Percentiles rank a stretch among this genome's conserved stretches.
Conservation (phyloP, 1,140 invertebrate genomes). For the Listronotus oregonensis region DNA sequence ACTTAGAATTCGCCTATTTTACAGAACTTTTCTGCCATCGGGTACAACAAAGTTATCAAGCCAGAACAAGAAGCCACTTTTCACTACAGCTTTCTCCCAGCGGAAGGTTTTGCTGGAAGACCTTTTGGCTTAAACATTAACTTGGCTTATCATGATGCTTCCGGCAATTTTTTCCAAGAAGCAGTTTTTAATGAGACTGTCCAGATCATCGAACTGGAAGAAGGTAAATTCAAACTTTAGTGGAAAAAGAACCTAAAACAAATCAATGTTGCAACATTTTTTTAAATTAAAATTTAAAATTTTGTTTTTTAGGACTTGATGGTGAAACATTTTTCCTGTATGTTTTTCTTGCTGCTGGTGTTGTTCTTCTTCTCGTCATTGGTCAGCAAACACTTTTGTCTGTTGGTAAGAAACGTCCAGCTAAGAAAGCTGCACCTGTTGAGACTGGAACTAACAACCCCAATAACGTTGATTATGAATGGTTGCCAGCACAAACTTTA, state of each 20-base stretch:
- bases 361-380: constrained; percentile 84
- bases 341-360: constrained; percentile 87
- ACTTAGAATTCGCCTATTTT: too few relatives aligned
- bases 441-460: constrained; percentile 86
- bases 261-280: not conserved
- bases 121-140: constrained; percentile 96
- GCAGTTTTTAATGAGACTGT: constrained; percentile 99
- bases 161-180: constrained; percentile 69
- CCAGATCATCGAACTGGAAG: constrained; percentile 93
- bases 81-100: constrained; percentile 92
- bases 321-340: constrained; percentile 99
- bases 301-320: constrained; percentile 71
- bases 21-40: constrained; percentile 83
- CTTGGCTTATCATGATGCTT: constrained; percentile 87
- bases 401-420: constrained; percentile 67
- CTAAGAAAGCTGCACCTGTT: constrained; percentile 65
- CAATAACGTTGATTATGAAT: constrained; percentile 96
- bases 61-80: constrained; percentile 93
- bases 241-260: not conserved
- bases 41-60: constrained; percentile 85
- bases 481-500: constrained; percentile 92
- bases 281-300: not conserved
- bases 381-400: constrained; percentile 89
- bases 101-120: constrained; percentile 92
- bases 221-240: constrained; percentile 60